phyloP scores from a whole-genome alignment of 2,113 vertebrate genomes.

The Mesitornis unicolor region DNA sequence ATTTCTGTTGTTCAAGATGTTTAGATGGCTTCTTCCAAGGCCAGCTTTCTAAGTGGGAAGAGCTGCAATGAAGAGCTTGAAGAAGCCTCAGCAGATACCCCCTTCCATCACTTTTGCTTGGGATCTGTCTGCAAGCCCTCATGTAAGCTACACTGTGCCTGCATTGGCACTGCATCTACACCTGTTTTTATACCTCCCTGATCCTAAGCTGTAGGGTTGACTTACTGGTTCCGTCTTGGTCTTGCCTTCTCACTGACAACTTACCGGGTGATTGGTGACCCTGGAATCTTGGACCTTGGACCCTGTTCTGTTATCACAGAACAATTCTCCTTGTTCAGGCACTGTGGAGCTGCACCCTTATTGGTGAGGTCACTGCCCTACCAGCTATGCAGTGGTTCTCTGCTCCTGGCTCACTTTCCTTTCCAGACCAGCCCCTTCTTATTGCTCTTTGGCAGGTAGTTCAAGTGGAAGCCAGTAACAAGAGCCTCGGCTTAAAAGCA shows the following conservation, averaged over 20 bases:
- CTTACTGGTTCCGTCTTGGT: background rate
- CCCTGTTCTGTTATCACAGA: background rate
- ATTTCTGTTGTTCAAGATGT: background rate
- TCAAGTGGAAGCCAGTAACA: background rate
- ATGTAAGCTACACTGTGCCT: background rate
- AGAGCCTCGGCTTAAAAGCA: background rate
- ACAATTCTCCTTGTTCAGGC: background rate
- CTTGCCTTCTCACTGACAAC: background rate
- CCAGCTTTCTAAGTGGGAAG: background rate
- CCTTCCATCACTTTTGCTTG: background rate
- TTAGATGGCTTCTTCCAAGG: background rate
- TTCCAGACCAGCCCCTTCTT: background rate
- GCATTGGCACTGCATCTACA: background rate
- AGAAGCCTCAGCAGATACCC: background rate
- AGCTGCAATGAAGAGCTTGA: background rate
- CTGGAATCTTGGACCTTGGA: too few species aligned
- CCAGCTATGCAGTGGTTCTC: background rate
- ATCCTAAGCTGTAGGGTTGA: background rate
- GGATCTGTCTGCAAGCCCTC: background rate
- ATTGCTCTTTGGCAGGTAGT: background rate
- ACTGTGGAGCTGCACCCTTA: background rate
- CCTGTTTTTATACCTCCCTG: background rate
- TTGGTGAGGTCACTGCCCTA: background rate
- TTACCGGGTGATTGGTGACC: background rate
- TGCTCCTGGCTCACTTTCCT: background rate